A percentile compares a stretch with the other conserved stretches of the same genome.
Evolutionary conservation across 2,888 invertebrate genomes (phyloP).

Genomic region (Serripes groenlandicus): DNA sequence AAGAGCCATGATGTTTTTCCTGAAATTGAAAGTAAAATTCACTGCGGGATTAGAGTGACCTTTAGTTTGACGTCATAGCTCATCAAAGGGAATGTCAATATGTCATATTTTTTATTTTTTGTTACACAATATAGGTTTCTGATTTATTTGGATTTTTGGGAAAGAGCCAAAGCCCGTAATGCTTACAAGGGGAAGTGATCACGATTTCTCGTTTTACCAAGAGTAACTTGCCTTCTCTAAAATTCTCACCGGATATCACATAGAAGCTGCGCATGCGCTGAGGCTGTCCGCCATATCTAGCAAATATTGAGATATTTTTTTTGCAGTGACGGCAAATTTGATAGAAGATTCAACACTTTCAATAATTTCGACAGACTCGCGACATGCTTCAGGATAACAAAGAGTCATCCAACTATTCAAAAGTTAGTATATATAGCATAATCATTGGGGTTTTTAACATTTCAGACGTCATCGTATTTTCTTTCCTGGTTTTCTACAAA

Average conservation of each 20-base stretch:
- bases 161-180: not conserved
- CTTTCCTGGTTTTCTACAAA: conserved; percentile 26
- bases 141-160: no score
- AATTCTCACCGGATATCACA: not conserved
- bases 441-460: not conserved
- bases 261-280: conserved; percentile 17
- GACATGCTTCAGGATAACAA: conserved; percentile 2
- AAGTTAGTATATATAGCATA: not conserved
- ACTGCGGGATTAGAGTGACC: no score
- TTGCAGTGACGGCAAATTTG: conserved; percentile 21
- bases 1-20: no score
- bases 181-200: not conserved
- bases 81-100: not conserved
- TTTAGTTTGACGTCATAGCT: no score
- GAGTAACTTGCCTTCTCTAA: not conserved
- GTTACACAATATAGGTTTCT: not conserved
- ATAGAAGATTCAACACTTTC: not conserved
- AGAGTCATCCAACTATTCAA: not conserved
- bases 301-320: not conserved
- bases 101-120: not conserved
- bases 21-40: no score
- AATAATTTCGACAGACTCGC: not conserved
- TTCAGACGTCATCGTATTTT: not conserved
- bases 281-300: conserved; percentile 29
- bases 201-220: not conserved